phyloP scores from a whole-genome alignment of 2,113 vertebrate species.

The Progne subis region DNA sequence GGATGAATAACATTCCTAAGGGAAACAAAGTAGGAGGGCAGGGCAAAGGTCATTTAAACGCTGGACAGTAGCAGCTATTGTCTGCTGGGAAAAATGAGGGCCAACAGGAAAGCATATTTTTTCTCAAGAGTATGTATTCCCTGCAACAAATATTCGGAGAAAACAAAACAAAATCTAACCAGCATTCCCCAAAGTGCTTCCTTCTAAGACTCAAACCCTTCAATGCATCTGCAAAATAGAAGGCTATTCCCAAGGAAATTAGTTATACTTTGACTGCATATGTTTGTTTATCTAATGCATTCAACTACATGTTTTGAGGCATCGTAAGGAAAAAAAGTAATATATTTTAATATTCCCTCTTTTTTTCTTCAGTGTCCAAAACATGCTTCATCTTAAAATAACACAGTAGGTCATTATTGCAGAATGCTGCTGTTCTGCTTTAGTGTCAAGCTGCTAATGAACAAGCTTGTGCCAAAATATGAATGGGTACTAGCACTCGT shows the following conservation, averaged over 20 bases:
- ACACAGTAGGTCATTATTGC: background rate
- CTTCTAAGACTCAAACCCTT: background rate
- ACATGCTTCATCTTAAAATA: background rate
- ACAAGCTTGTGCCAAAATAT: background rate
- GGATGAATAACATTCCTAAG: constrained; percentile 75
- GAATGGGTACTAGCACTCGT: background rate
- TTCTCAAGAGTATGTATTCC: background rate
- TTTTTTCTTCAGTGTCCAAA: background rate
- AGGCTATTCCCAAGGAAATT: background rate
- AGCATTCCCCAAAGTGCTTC: background rate
- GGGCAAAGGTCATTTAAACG: constrained; percentile 75
- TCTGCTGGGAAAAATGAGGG: constrained; percentile 36
- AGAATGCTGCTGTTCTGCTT: background rate
- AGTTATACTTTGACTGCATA: background rate
- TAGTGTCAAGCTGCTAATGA: background rate
- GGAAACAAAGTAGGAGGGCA: constrained; percentile 74
- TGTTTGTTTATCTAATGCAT: background rate
- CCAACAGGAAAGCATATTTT: constrained; percentile 46
- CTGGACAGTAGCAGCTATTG: constrained; percentile 72
- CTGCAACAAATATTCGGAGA: background rate
- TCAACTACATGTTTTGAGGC: background rate
- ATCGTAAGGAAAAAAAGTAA: background rate
- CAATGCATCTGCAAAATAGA: background rate
- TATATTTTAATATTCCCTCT: background rate
- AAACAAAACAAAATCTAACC: constrained; percentile 33